Evolutionary conservation across 1,140 invertebrate genomes (phyloP).

Genomic region (Dermatophagoides farinae): DNA sequence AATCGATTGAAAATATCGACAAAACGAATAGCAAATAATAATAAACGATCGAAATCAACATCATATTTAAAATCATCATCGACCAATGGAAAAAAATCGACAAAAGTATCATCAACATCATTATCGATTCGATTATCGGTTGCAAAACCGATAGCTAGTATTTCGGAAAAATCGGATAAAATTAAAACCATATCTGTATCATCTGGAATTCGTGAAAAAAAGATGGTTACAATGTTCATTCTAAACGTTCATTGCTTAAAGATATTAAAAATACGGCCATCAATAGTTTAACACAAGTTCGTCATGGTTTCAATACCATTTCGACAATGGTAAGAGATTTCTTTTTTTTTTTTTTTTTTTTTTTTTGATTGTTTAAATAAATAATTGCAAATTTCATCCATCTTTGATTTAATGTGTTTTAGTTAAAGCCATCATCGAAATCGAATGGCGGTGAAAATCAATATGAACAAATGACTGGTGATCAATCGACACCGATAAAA

Average conservation of each 20-base stretch:
- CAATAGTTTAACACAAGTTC: neutral
- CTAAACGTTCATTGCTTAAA: neutral
- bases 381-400: neutral
- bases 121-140: neutral
- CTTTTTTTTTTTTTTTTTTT: neutral
- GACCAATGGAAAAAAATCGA: too few species aligned
- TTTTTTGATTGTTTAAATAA: neutral
- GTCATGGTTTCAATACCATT: neutral
- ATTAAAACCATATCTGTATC: neutral
- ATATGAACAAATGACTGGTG: slow-evolving; percentile 11
- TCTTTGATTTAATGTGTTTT: neutral
- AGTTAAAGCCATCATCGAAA: neutral
- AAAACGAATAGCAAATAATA: too few species aligned
- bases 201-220: neutral
- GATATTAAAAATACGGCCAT: neutral
- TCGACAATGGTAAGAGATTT: neutral
- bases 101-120: too few species aligned
- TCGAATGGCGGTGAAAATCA: slow-evolving; percentile 15
- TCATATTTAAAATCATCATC: too few species aligned
- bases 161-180: neutral
- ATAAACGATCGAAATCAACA: too few species aligned
- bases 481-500: slow-evolving; percentile 15
- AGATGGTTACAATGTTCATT: neutral
- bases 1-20: too few species aligned
- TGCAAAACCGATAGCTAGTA: neutral